phyloP scores from a whole-genome alignment of 1,140 invertebrate species.

The Drosophila lacertosa region DNA sequence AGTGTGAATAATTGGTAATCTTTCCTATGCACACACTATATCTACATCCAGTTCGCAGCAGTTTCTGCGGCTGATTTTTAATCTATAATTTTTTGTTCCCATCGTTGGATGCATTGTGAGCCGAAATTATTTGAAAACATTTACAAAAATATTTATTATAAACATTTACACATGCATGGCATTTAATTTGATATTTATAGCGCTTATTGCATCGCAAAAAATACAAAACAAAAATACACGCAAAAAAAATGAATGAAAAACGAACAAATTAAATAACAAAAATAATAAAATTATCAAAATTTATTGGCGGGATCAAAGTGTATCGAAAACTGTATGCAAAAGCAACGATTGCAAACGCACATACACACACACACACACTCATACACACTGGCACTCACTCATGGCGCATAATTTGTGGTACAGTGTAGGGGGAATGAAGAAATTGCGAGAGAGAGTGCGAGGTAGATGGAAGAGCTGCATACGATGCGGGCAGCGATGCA shows the following conservation, averaged over 20 bases:
- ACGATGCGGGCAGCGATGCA: slow-evolving; percentile 18
- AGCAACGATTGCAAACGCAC: slow-evolving; percentile 37
- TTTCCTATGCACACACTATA: not conserved
- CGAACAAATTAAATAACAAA: slow-evolving; percentile 63
- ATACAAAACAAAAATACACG: slow-evolving; percentile 23
- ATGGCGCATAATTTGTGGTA: slow-evolving; percentile 2
- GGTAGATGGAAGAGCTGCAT: slow-evolving; percentile 2
- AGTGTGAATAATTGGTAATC: slow-evolving; percentile 4
- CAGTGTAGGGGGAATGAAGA: slow-evolving; percentile 44
- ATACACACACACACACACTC: slow-evolving; percentile 14
- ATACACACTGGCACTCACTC: too few species aligned
- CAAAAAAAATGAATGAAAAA: slow-evolving; percentile 41
- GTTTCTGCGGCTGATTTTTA: not conserved
- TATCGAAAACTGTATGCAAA: slow-evolving; percentile 73
- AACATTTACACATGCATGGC: slow-evolving; percentile 63
- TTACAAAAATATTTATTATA: slow-evolving; percentile 31
- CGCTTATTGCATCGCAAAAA: slow-evolving; percentile 75
- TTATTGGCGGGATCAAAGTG: slow-evolving; percentile 80
- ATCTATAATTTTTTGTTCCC: not conserved
- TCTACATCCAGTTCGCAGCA: not conserved
- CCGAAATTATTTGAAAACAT: slow-evolving; percentile 29
- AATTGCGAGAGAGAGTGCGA: slow-evolving; percentile 1
- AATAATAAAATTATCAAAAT: slow-evolving; percentile 82
- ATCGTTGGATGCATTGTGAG: slow-evolving; percentile 2
- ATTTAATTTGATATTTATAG: slow-evolving; percentile 77